Evolutionary conservation across 2,113 vertebrate genomes (phyloP), one percentile per base, ranked within the genome.

Genomic region (Maccullochella peelii): DNA sequence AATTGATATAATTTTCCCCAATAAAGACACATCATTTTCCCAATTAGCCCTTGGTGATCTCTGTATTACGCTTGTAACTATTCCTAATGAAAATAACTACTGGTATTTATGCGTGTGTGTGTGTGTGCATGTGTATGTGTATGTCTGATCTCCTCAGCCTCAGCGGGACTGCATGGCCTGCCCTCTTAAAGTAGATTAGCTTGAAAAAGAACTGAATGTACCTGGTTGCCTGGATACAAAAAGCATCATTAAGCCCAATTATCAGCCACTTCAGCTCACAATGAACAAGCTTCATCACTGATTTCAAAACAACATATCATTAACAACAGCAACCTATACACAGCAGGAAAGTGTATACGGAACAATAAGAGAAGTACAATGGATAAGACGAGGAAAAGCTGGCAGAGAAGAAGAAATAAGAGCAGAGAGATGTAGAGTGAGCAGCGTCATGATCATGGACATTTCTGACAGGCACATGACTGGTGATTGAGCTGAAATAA

Each of bases 211-310:
- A 87, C 81, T 47, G 85, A 70, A 86, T 77, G 62, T 76, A 84
- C 74, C 79, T 78, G 65, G 95, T 96, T 96, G 95, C 95, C 93
- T 93, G 93, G 95, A 94, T 95, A 96, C 95, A 96, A 94, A 96
- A 95, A 95, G 95, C 95, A 94, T 94, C 91, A 95, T 95, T 94
- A 95, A 82, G 88, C 80, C 86, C 91, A 94, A 95, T 95, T 94
- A 95, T 93, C 83, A 89, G 79, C 86, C 95, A 92, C 94, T 95
- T 91, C 84, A 93, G 84, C 49, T 77, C 73, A 83, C 87, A 92
- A 89, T 88, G 86, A 94, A 85, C 87, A 68, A 91, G 78, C 84
- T 79, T 91, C 82, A 85, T 89, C 79, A 76, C 89, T 79, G 83
- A 74, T 88, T 86, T 85, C 75, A 86, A 92, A 93, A 90, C 85